phyloP scores from a whole-genome alignment of 1,140 invertebrate species.

The Drosophila nebulosa region DNA sequence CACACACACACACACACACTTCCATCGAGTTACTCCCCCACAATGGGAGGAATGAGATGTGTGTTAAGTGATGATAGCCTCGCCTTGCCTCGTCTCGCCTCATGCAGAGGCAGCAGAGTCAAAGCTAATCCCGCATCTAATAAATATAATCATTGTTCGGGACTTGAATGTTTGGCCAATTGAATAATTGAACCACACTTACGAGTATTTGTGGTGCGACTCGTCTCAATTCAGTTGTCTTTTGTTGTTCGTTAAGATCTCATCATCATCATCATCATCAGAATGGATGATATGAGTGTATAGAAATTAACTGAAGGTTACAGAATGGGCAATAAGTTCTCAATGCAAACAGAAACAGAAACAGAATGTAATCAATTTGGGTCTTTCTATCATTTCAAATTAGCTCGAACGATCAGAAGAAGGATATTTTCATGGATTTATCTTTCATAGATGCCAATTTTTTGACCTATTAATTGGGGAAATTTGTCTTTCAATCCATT shows the following conservation, averaged over 20 bases:
- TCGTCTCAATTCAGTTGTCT: constrained; percentile 15
- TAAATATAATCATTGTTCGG: constrained; percentile 57
- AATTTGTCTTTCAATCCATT: too few relatives aligned
- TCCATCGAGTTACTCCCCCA: neutral
- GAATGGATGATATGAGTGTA: neutral
- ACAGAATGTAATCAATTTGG: neutral
- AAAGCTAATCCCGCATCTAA: constrained; percentile 61
- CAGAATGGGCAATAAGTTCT: neutral
- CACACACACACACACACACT: constrained; percentile 16
- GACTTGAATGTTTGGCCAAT: constrained; percentile 39
- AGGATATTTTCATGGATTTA: neutral
- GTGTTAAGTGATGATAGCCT: neutral
- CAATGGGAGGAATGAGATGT: neutral
- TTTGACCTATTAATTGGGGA: too few relatives aligned
- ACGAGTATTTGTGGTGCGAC: constrained; percentile 33
- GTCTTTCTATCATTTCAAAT: neutral
- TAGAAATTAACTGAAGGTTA: constrained; percentile 2
- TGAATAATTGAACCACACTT: constrained; percentile 77
- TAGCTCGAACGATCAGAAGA: neutral
- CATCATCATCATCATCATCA: constrained; percentile 17
- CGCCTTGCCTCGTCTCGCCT: too few relatives aligned
- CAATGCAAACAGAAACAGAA: neutral
- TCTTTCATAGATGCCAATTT: too few relatives aligned
- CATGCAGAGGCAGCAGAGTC: too few relatives aligned
- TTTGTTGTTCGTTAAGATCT: constrained; percentile 14